These are phyloP conservation scores for Loriculus beryllinus DNA, from an alignment of 2,797 vertebrate species.

Conservation along the genomic window DNA sequence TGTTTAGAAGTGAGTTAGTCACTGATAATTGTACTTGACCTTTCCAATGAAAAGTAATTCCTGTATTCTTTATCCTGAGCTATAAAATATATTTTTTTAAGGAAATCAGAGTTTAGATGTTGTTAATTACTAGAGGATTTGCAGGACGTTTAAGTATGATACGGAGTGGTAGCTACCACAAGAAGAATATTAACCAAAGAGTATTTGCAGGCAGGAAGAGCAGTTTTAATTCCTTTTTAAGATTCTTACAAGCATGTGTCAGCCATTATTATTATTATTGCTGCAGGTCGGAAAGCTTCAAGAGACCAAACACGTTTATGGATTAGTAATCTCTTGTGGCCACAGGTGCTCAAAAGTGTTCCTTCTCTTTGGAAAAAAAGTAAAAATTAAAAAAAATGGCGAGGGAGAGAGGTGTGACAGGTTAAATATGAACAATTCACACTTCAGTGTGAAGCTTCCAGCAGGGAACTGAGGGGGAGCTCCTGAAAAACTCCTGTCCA, in stretches of 20 bases:
- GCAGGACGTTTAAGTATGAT: constrained; percentile 24
- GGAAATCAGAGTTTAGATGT: background rate
- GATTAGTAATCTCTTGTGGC: constrained; percentile 66
- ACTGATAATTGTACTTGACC: background rate
- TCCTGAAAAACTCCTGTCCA: background rate
- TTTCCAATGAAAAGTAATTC: background rate
- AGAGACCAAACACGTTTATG: constrained; percentile 64
- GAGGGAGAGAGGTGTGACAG: background rate
- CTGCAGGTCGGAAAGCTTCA: constrained; percentile 45
- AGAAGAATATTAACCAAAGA: constrained; percentile 42
- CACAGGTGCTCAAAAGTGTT: constrained; percentile 31
- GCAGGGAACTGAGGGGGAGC: constrained; percentile 28
- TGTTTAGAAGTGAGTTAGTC: background rate
- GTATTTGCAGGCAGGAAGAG: constrained; percentile 52
- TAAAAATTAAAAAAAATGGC: background rate
- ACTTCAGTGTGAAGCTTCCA: constrained; percentile 26
- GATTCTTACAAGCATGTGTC: background rate
- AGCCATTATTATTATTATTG: constrained; percentile 63
- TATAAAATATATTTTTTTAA: background rate
- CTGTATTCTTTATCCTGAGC: background rate
- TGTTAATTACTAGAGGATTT: constrained; percentile 56
- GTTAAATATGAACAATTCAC: constrained; percentile 52
- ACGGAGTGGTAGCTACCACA: background rate
- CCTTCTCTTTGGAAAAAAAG: background rate
- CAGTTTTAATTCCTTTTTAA: constrained; percentile 65